Base-by-base conservation (phyloP, 1,140 invertebrate species). In the Wiebesia pumilae region DNA sequence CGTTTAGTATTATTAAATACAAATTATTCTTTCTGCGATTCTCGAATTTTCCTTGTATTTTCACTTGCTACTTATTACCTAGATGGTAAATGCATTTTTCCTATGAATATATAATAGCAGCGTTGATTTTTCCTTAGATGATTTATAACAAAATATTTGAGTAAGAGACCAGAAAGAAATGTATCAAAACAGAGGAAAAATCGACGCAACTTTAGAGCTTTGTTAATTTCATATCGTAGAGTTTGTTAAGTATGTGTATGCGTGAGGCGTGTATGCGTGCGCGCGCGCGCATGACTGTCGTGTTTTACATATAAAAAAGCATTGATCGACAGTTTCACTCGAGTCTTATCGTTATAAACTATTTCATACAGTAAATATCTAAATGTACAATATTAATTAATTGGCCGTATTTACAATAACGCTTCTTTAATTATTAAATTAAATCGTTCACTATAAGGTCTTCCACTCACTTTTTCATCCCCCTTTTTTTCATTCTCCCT, bases 261-360 rank as follows among this genome's bases (percentile, higher is more conserved):
- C 16, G 38, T 58, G 82, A 82, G 84, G 83, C 89, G 81, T 90
- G 73, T 85, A 67, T 21, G 51, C 27, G 38, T 58, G 82, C 40
- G 21, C 21, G 30, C 33, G 30, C 24, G 27, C n/a, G 69, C 30
- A 40, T 58, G 35, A 47, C n/a, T 69, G n/a, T 78, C 80, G 89
- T 91, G 89, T 91, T 86, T 87, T 87, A 92, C 89, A 92, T 93
- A 92, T 92, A 92, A 91, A 92, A 92, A 92, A 92, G 91, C 91
- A 84, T 91, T 91, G 81, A 91, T 92, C 90, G 89, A 92, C 90
- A 91, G 90, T 91, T 91, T 89, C 90, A 91, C 89, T 92, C 89
- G 90, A 90, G 88, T 90, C 90, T 89, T 88, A 87, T 89, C 83
- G 81, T 90, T 89, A 88, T 89, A 88, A 90, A 87, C 82, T 82